Evolutionary conservation across 2,888 invertebrate genomes (phyloP), one percentile per base, ranked within the genome.

Genomic region (Hydropsyche betteni): DNA sequence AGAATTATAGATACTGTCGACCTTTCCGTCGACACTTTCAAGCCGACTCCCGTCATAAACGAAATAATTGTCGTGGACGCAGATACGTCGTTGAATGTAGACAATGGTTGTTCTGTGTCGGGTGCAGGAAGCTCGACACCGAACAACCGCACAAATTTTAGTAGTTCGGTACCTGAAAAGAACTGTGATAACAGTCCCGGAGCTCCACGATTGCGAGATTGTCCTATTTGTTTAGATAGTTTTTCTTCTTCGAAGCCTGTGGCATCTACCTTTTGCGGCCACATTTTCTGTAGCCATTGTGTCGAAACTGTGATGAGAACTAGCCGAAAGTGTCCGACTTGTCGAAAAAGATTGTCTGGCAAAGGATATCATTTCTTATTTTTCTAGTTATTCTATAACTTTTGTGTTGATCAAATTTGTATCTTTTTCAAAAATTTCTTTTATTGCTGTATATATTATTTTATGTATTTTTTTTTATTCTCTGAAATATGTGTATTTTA

Each of bases 231-330:
- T 69, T 77, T 80, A 36, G 80, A 81, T 51, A 68, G 64, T 58
- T 74, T 80, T 6, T 38, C 36, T 12, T 52, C 71, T 0, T 61
- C 58, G 24, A 78, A 72, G 68, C 76, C 79, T 16, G 69, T 80
- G 0, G 80, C 78, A 36, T 78, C 81, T 0, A 81, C 81, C 12
- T 79, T 76, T 44, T 81, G 81, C 74, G 81, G 81, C 4, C 81
- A 81, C 72, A 74, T 81, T 7, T 81, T 80, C 68, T 81, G 81
- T 72, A 74, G 78, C 4, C n/a, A 53, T 4, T 81, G 81, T 71
- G 80, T 81, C 16, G 76, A 52, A 58, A 74, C 24, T 36, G 75
- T 78, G 5, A 79, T 80, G n/a, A 75, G 64, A 44, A 74, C 78
- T 4, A 74, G 64, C 52, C 78, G 76, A 53, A 76, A 72, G 44